These are phyloP conservation scores for Drosophila percnosoma DNA, from an alignment of 2,888 invertebrate species.

Conservation along the genomic window DNA sequence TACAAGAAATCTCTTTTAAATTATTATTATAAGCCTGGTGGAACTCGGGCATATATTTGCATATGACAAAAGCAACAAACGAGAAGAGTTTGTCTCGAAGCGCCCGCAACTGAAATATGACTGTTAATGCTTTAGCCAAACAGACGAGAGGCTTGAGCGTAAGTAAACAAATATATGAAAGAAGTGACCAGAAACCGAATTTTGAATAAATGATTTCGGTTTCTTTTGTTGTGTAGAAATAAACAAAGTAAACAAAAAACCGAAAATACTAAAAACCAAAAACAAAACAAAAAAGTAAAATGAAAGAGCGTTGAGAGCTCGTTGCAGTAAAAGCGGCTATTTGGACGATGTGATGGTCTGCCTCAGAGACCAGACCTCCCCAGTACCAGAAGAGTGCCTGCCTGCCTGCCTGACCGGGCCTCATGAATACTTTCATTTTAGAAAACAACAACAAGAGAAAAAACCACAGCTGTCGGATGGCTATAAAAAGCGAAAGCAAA, in stretches of 20 bases:
- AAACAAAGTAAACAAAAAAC: slow-evolving; percentile 59
- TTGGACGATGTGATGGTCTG: slow-evolving; percentile 32
- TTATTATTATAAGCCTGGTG: slow-evolving; percentile 22
- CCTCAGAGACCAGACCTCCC: slow-evolving; percentile 7
- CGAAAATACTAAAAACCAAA: slow-evolving; percentile 24
- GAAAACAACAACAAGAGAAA: slow-evolving; percentile 9
- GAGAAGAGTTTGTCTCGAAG: slow-evolving; percentile 20
- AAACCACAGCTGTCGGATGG: slow-evolving; percentile 34
- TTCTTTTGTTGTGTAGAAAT: slow-evolving; percentile 62
- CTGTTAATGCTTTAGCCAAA: slow-evolving; percentile 62
- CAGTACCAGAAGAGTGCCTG: slow-evolving; percentile 22
- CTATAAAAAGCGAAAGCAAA: slow-evolving; percentile 80
- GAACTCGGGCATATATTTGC: slow-evolving; percentile 47
- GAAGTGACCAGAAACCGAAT: slow-evolving; percentile 65
- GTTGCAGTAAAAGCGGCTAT: slow-evolving; percentile 60
- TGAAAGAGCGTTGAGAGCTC: slow-evolving; percentile 47
- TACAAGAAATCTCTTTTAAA: slow-evolving; percentile 26
- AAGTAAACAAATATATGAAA: slow-evolving; percentile 63
- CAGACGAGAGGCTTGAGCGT: slow-evolving; percentile 29
- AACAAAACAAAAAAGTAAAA: slow-evolving; percentile 23
- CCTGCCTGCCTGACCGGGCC: slow-evolving; percentile 32
- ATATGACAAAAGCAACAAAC: slow-evolving; percentile 43
- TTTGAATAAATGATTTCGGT: slow-evolving; percentile 78
- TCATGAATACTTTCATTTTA: slow-evolving; percentile 79
- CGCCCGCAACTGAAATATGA: slow-evolving; percentile 46